Evolutionary conservation across 2,888 invertebrate species (phyloP), one percentile per base, ranked within the genome.

Genomic region (Bimastos eiseni): DNA sequence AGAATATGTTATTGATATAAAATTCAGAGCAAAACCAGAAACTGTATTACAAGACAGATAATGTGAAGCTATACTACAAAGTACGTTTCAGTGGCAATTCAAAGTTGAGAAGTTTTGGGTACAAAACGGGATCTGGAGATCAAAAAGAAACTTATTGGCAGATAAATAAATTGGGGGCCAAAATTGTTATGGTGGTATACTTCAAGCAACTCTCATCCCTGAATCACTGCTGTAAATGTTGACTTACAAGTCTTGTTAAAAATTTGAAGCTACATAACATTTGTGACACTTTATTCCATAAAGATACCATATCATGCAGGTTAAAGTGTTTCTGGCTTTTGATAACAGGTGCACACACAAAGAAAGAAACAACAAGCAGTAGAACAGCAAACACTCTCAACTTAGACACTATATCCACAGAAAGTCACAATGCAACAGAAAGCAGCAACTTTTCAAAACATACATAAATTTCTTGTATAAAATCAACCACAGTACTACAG

Each of bases 61-160:
- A 70, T 70, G 70, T 70, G 70, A 70, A 70, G 70, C n/a, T 70
- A 70, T 70, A 70, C n/a, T 70, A n/a, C n/a, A 49, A 55, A n/a
- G 70, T 70, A 30, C n/a, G 49, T 49, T n/a, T 70, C 70, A 70
- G n/a, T 70, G 70, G 11, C 70, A 70, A 11, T 8, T 70, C n/a
- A 30, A n/a, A n/a, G 70, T n/a, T n/a, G 30, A 8, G 70, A 30
- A 70, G 70, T 70, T 30, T 70, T 21, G 19, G 49, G 70, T 70
- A 2, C 21, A 70, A 70, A 8, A 70, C 30, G 30, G 30, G 6
- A 17, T 5, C 70, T 70, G 70, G 70, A 8, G 30, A 70, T n/a
- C 13, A 70, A n/a, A 0, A 70, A n/a, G 30, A 70, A 30, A 30
- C 30, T 17, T n/a, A 70, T 8, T 70, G 17, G 3, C 4, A 17